Evolutionary conservation across 2,797 vertebrate species (phyloP), one percentile per base, ranked within the genome.

Genomic region (Percopsis omiscomaycus): DNA sequence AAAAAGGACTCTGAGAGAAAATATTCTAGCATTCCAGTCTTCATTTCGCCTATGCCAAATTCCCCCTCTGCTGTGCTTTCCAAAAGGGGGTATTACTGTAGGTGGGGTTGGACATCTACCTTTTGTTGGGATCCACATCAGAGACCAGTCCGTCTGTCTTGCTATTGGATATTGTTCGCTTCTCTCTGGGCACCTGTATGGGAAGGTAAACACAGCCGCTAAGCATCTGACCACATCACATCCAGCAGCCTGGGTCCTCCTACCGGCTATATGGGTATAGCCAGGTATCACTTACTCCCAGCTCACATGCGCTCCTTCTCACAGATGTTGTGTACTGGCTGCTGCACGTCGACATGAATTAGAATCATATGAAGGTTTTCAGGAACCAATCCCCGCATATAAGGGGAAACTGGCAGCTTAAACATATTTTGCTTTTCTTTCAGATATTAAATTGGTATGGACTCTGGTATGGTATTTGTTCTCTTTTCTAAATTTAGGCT

Each of bases 101-200:
- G 49, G 13, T 44, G 55, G 74, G 67, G 46, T 65, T 64, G 71
- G 74, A 49, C 15, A 60, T 69, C 83, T 89, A 98, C 97, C 97
- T 97, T 96, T 98, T 99, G 92, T 93, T 95, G 82, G 93, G 96
- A 86, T 99, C 97, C 76, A 94, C 93, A 84, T 98, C 97, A 72
- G 94, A 91, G 87, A 92, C 93, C 75, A 97, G 92, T 16, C 92
- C 84, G 45, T 99, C 96, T 32, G 94, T 85, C 87, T 98, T 99
- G 73, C 88, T 90, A 70, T 95, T 89, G 0, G 94, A 90, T 86
- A 94, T 92, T 81, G 94, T 92, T 84, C 96, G 93, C 79, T 97
- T 96, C 30, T 98, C 97, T 79, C 96, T 92, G 69, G 96, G 96
- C 89, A 99, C 97, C 97, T 99, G 87, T 73, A 83, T 81, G 44